A percentile compares a stretch with the other conserved stretches of the same genome.
These are phyloP conservation scores for Callopanchax toddi DNA, from an alignment of 2,113 vertebrate genomes.

Conservation along the genomic window DNA sequence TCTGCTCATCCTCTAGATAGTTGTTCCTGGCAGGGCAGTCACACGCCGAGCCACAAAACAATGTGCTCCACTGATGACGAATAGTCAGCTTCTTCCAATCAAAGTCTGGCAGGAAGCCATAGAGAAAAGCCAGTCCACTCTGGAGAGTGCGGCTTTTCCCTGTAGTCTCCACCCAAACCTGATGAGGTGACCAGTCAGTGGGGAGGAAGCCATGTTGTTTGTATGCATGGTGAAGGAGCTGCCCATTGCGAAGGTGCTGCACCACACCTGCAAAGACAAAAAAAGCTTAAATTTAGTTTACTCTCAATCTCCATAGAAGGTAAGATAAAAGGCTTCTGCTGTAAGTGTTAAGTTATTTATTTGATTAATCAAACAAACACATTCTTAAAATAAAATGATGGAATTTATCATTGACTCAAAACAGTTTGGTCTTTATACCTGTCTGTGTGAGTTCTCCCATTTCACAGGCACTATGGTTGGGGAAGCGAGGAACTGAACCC, in stretches of 20 bases:
- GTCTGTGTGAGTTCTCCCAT: slow-evolving; percentile 97
- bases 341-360: no score
- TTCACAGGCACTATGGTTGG: slow-evolving; percentile 90
- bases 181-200: slow-evolving; percentile 82
- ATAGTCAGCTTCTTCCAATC: slow-evolving; percentile 89
- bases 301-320: background rate
- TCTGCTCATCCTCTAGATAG: slow-evolving; percentile 92
- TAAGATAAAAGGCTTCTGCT: no score
- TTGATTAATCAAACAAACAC: no score
- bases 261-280: slow-evolving; percentile 84
- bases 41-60: slow-evolving; percentile 91
- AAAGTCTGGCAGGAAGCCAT: slow-evolving; percentile 88
- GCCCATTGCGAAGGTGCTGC: slow-evolving; percentile 91
- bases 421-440: slow-evolving; percentile 71
- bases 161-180: slow-evolving; percentile 92
- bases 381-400: background rate
- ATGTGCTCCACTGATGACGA: slow-evolving; percentile 90
- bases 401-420: background rate
- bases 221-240: slow-evolving; percentile 87
- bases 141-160: slow-evolving; percentile 94
- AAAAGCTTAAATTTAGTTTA: background rate
- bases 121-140: slow-evolving; percentile 91
- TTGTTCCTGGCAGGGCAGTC: slow-evolving; percentile 91
- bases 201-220: slow-evolving; percentile 86
- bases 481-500: slow-evolving; percentile 87